phyloP scores from a whole-genome alignment of 2,113 vertebrate genomes.

The Aramus guarauna region DNA sequence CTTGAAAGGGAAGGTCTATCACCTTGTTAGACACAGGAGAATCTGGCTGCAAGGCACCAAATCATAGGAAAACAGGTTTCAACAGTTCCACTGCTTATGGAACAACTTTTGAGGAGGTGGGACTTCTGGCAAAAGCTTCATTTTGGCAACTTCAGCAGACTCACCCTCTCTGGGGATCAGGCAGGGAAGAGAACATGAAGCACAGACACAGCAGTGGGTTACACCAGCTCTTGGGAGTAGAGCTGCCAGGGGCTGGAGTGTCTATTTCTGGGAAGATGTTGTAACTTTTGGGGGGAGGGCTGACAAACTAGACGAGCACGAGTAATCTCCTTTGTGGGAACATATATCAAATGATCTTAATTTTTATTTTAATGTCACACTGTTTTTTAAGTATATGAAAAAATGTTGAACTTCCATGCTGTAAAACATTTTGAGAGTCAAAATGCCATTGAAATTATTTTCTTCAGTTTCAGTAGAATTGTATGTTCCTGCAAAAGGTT shows the following conservation, averaged over 20 bases:
- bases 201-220: not conserved
- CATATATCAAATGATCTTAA: not conserved
- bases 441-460: not conserved
- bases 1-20: not conserved
- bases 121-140: conserved; percentile 22
- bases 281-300: not conserved
- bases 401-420: not conserved
- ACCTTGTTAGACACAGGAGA: not conserved
- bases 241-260: not conserved
- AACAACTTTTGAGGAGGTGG: conserved; percentile 37
- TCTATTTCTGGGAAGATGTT: not conserved
- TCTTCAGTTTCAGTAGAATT: not conserved
- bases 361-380: not conserved
- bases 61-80: not conserved
- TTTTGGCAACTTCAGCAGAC: not conserved
- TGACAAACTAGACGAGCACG: not conserved
- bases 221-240: not conserved
- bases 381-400: not conserved
- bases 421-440: not conserved
- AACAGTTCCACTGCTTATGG: conserved; percentile 7
- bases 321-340: not conserved
- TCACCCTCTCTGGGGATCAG: not conserved
- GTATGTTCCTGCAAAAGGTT: not conserved
- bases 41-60: not conserved
- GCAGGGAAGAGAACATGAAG: not conserved